A percentile compares a stretch with the other conserved stretches of the same genome.
Evolutionary conservation across 2,113 vertebrate species (phyloP).

Genomic region (Numida meleagris): DNA sequence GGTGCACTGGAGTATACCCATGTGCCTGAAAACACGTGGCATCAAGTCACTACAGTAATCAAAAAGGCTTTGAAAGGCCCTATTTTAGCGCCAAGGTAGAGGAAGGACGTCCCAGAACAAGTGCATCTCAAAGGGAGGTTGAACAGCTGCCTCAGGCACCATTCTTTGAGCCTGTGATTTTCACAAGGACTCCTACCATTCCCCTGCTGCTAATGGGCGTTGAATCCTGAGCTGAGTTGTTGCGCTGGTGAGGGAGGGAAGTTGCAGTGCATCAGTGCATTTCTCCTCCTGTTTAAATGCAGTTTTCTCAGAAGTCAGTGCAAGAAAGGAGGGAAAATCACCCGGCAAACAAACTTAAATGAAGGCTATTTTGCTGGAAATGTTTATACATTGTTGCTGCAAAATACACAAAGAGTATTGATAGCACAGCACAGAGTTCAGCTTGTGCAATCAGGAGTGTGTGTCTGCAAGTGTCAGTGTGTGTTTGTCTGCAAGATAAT

Average conservation of each 20-base stretch:
- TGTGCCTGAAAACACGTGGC: background rate
- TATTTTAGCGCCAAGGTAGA: constrained; percentile 53
- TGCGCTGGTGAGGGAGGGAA: background rate
- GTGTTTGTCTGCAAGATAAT: background rate
- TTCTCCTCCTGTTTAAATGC: background rate
- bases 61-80: constrained; percentile 30
- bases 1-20: background rate
- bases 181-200: background rate
- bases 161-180: background rate
- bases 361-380: constrained; percentile 29
- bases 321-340: background rate
- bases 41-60: background rate
- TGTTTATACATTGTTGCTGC: background rate
- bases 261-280: background rate
- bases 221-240: background rate
- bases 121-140: background rate
- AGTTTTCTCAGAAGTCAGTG: background rate
- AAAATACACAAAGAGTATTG: background rate
- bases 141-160: background rate
- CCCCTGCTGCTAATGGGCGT: background rate
- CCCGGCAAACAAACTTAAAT: background rate
- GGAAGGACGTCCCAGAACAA: constrained; percentile 22
- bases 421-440: constrained; percentile 19
- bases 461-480: background rate
- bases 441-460: background rate